These are phyloP conservation scores for Ophion ellenae DNA, from an alignment of 2,888 invertebrate species.

Conservation along the genomic window DNA sequence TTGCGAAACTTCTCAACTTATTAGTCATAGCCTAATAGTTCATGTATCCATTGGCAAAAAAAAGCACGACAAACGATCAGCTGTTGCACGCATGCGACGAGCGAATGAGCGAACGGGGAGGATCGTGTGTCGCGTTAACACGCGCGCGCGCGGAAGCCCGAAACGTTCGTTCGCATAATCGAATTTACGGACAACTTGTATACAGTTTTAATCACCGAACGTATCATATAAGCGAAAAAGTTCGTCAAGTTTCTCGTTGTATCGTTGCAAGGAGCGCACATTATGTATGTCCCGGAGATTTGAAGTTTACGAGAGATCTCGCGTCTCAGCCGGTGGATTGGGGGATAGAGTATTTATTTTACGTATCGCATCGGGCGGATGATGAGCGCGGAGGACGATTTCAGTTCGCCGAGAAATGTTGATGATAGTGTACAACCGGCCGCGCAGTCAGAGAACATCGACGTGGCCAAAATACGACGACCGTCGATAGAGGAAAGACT, in stretches of 20 bases:
- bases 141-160: conserved; percentile 49
- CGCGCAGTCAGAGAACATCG: conserved; percentile 75
- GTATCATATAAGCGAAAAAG: conserved; percentile 3
- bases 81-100: conserved; percentile 7
- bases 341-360: not conserved
- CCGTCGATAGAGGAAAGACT: conserved; percentile 76
- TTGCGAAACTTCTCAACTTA: not conserved
- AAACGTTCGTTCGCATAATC: conserved; percentile 36
- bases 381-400: conserved; percentile 78
- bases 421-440: conserved; percentile 74
- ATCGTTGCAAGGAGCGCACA: not conserved
- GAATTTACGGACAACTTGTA: conserved; percentile 38
- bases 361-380: conserved; percentile 70
- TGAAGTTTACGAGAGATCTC: not conserved
- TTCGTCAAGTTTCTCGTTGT: not conserved
- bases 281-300: conserved; percentile 20
- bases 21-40: not conserved
- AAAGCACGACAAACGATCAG: conserved; percentile 9
- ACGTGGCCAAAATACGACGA: conserved; percentile 77
- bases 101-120: not conserved
- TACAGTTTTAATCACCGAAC: conserved; percentile 13
- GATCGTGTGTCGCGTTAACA: not conserved
- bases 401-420: conserved; percentile 78
- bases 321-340: not conserved
- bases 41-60: not conserved